Base-by-base conservation (phyloP, 2,888 invertebrate species). In the Drosophila nr. fundita region DNA sequence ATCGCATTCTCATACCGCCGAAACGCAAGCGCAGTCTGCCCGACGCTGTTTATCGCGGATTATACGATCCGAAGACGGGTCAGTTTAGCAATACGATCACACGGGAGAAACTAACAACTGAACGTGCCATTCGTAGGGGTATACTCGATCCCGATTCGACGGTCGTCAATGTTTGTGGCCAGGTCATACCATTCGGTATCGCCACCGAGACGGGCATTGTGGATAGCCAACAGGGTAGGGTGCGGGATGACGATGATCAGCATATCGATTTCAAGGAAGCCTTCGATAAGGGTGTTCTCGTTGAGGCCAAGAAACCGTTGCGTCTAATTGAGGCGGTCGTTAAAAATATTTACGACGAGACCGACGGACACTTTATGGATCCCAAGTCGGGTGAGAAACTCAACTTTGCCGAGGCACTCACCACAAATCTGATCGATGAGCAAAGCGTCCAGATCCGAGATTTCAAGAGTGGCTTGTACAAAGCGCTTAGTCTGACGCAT, bases 21-120 rank as follows among this genome's bases (percentile, higher is more conserved):
- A 97, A 97, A 91, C 95, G 96, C 61, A 97, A 96, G 92, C 95
- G 97, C 76, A 97, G 97, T 71, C 94, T 98, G 34, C 97, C 97
- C 0, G 97, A 98, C 93, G 98, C 98, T 2, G 96, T 98, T n/a
- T 96, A 96, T 89, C 96, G 97, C 93, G 98, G 98, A n/a, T 95
- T 97, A 76, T 98, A 98, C 90, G 97, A 98, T 94, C 96, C 97
- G 0, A 95, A 95, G 84, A 96, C 96, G 40, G 98, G 98, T 54
- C 95, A 96, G 89, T 97, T 97, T 90, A 96, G 96, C 42, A 96
- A 96, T 91, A 96, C 97, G 4, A 95, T 95, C 86, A 96, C 96
- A n/a, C 95, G 96, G 83, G 96, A 97, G 92, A 96, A 96, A 91
- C 93, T 98, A 73, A 95, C 96, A 78, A 96, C 97, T 60, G 96